Conservation (phyloP, 2,797 vertebrate species). For the Chloroceryle amazona region DNA sequence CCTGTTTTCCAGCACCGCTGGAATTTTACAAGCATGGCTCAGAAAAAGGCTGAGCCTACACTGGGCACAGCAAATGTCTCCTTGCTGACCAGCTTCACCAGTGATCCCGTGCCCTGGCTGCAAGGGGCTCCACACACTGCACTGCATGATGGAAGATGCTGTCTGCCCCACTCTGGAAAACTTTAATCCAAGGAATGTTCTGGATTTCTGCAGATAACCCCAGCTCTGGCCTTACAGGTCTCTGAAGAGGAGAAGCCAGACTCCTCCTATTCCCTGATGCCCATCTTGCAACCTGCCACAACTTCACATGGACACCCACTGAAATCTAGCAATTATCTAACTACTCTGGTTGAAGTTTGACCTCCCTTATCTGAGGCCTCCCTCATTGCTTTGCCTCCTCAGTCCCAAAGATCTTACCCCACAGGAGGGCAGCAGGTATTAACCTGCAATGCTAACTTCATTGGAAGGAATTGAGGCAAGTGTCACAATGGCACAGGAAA, state of each 20-base stretch:
- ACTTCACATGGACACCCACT: background rate
- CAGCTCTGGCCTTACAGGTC: background rate
- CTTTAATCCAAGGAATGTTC: background rate
- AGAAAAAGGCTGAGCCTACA: background rate
- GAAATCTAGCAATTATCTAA: conserved; percentile 9
- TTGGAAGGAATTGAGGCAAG: background rate
- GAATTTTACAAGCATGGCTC: background rate
- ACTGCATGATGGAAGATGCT: background rate
- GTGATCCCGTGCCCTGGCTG: background rate
- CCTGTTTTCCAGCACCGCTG: background rate
- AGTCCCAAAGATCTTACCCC: background rate
- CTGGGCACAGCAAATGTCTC: background rate
- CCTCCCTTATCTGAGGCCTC: conserved; percentile 15
- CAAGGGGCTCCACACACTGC: background rate
- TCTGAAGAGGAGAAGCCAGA: background rate
- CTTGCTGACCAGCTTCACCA: background rate
- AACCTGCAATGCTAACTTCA: background rate
- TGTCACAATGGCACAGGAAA: rapidly evolving
- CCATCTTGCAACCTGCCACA: background rate
- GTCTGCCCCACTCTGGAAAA: background rate
- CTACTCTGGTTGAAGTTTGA: background rate
- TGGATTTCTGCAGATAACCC: background rate
- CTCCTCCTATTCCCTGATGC: background rate
- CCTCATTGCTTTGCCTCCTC: conserved; percentile 13
- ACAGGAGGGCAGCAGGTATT: background rate